Evolutionary conservation across 2,888 invertebrate species (phyloP).

Genomic region (Mythimna impura): DNA sequence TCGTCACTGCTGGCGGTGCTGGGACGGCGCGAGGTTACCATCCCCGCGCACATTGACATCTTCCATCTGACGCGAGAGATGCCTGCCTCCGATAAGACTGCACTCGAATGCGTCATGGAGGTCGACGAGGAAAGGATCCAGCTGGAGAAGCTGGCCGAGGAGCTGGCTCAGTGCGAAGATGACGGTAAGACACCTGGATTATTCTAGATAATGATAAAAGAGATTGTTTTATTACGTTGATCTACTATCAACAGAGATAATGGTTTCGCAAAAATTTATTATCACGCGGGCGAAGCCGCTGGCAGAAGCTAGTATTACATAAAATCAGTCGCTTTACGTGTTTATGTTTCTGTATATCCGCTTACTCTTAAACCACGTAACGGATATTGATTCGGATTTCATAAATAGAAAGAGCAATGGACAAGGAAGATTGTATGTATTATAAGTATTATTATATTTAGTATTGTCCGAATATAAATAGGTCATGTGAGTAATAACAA

Average conservation of each 20-base stretch:
- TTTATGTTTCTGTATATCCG: no score
- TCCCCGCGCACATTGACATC: slow-evolving; percentile 99
- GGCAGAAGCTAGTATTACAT: no score
- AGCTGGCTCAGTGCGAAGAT: slow-evolving; percentile 95
- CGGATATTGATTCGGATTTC: no score
- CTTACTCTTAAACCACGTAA: no score
- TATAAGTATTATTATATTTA: neutral
- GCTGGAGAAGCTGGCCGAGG: slow-evolving; percentile 97
- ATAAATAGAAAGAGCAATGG: no score
- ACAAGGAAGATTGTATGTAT: no score
- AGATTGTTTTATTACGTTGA: neutral
- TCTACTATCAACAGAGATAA: no score
- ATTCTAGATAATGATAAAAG: neutral
- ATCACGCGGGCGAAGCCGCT: no score
- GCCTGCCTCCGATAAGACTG: slow-evolving; percentile 99
- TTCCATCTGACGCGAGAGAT: slow-evolving; percentile 99
- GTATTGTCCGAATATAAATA: neutral
- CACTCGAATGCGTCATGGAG: slow-evolving; percentile 99
- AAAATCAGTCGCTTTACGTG: no score
- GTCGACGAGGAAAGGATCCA: slow-evolving; percentile 98
- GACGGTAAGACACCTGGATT: slow-evolving; percentile 91
- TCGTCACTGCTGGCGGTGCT: slow-evolving; percentile 97
- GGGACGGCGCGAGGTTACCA: slow-evolving; percentile 98
- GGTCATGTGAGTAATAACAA: neutral
- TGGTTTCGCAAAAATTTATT: no score